These are phyloP conservation scores for Frankliniella fusca DNA, from an alignment of 2,888 invertebrate genomes.

Conservation along the genomic window DNA sequence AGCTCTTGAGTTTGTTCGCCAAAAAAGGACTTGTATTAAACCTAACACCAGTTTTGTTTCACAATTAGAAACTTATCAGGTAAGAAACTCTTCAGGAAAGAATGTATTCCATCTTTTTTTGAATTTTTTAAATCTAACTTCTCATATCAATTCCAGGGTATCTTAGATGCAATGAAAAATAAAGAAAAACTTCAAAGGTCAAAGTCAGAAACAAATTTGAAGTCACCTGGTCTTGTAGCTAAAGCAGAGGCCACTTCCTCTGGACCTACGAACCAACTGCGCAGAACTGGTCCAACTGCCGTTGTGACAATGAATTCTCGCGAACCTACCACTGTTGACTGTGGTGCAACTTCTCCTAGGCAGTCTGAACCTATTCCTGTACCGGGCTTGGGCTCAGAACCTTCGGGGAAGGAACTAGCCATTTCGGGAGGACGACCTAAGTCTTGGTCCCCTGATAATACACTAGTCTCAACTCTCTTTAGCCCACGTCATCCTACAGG, in stretches of 20 bases:
- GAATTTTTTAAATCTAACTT: not conserved
- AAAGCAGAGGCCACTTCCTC: slow-evolving; percentile 9
- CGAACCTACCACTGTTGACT: not conserved
- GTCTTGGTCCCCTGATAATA: slow-evolving; percentile 70
- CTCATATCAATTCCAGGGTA: slow-evolving; percentile 60
- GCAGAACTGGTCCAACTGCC: not conserved
- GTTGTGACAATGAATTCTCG: not conserved
- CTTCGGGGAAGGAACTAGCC: slow-evolving; percentile 37
- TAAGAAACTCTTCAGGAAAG: slow-evolving; percentile 32
- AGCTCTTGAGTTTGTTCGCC: slow-evolving; percentile 84
- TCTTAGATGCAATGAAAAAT: slow-evolving; percentile 93
- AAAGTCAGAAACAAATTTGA: slow-evolving; percentile 87
- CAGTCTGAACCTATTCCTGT: not conserved
- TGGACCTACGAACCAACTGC: not conserved
- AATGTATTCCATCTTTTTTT: not conserved
- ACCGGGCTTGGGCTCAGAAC: not conserved
- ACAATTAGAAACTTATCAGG: slow-evolving; percentile 85
- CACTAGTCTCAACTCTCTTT: slow-evolving; percentile 56
- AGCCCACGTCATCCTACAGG: slow-evolving; percentile 35
- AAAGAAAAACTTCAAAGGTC: slow-evolving; percentile 87
- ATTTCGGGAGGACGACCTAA: slow-evolving; percentile 56
- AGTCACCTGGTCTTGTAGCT: slow-evolving; percentile 57
- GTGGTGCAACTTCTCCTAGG: not conserved
- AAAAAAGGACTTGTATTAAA: slow-evolving; percentile 87
- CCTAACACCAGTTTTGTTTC: slow-evolving; percentile 92